Percentiles rank a stretch among this genome's conserved stretches.
These are phyloP conservation scores for Hippocampus comes DNA, from an alignment of 2,113 vertebrate genomes.

Conservation along the genomic window DNA sequence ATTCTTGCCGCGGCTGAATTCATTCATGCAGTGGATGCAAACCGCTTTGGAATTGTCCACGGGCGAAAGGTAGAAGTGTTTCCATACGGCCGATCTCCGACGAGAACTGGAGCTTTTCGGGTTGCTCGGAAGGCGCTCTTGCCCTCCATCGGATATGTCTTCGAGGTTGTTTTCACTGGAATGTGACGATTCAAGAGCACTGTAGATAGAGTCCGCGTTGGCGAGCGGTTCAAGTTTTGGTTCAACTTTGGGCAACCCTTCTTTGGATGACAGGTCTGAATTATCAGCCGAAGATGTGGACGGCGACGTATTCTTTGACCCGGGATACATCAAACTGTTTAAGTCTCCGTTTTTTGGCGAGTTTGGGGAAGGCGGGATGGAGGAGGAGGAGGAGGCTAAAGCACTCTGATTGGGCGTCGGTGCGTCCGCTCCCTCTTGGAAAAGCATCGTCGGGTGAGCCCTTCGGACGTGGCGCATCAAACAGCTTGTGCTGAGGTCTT, in stretches of 20 bases:
- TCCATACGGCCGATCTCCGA: constrained; percentile 93
- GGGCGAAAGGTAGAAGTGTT: constrained; percentile 95
- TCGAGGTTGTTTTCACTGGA: constrained; percentile 73
- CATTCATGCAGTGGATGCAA: constrained; percentile 97
- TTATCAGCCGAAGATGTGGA: constrained; percentile 77
- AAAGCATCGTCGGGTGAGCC: constrained; percentile 88
- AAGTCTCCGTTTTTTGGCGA: constrained; percentile 78
- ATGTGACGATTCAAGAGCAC: constrained; percentile 68
- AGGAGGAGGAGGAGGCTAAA: constrained; percentile 59
- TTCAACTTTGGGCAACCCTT: constrained; percentile 77
- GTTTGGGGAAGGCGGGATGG: constrained; percentile 76
- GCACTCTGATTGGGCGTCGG: constrained; percentile 63
- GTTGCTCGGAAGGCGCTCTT: constrained; percentile 74
- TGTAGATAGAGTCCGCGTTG: constrained; percentile 66
- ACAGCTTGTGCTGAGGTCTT: constrained; percentile 95
- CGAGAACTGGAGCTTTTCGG: constrained; percentile 85
- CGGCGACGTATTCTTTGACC: constrained; percentile 76
- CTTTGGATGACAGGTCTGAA: constrained; percentile 80
- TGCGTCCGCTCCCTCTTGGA: constrained; percentile 76
- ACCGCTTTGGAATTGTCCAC: constrained; percentile 94
- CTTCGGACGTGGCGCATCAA: constrained; percentile 95
- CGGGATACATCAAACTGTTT: constrained; percentile 51
- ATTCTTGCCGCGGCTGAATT: constrained; percentile 95
- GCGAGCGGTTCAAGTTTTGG: constrained; percentile 72
- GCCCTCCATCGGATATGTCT: constrained; percentile 72